Evolutionary conservation across 2,888 invertebrate genomes (phyloP).

Genomic region (Melinaea menophilus): DNA sequence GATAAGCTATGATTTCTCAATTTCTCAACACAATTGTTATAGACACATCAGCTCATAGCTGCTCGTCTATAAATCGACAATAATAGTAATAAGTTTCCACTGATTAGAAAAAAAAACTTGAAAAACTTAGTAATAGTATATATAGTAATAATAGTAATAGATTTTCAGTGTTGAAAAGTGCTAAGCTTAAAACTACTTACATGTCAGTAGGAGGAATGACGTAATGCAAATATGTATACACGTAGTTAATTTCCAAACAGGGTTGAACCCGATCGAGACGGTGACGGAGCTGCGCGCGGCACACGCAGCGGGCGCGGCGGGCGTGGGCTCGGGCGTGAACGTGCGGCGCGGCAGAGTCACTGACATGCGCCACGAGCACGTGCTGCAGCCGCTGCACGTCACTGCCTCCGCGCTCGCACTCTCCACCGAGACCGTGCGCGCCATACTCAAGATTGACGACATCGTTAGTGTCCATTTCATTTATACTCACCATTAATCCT

Average conservation of each 20-base stretch:
- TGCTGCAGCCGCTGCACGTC: constrained; percentile 97
- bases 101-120: no score
- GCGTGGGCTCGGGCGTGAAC: constrained; percentile 92
- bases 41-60: no score
- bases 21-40: no score
- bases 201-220: no score
- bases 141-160: no score
- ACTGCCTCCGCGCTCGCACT: constrained; percentile 95
- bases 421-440: constrained; percentile 97
- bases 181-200: no score
- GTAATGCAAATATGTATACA: no score
- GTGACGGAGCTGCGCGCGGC: constrained; percentile 97
- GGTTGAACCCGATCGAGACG: constrained; percentile 94
- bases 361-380: constrained; percentile 97
- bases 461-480: constrained; percentile 83
- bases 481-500: not conserved
- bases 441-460: constrained; percentile 99
- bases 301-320: constrained; percentile 85
- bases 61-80: no score
- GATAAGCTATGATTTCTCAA: no score
- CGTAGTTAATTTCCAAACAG: constrained; percentile 51
- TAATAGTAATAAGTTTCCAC: no score
- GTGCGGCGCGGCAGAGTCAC: constrained; percentile 97
- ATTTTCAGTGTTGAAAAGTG: no score
- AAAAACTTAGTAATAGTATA: no score